Base-by-base conservation (phyloP, 2,113 vertebrate genomes). In the Aphelocoma coerulescens region DNA sequence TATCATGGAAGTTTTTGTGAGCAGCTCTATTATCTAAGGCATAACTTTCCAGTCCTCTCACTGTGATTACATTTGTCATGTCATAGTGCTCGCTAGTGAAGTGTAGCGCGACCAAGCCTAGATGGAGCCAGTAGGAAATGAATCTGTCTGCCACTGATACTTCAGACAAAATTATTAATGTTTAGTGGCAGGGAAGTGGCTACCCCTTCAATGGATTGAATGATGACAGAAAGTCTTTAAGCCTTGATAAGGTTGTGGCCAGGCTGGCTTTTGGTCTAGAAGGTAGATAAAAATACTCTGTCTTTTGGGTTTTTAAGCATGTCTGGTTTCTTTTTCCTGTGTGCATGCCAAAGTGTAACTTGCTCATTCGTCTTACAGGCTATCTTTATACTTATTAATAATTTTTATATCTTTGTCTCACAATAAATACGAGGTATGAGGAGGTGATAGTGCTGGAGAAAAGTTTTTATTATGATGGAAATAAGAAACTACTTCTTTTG, bases 101-200 rank as follows among this genome's bases (percentile, higher is more conserved):
- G 61, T 94, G 89, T 96, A 74, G 93, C 93, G 73, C 27, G 33
- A 91, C 72, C 72, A 89, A 94, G 86, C 87, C 85, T 51, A 72
- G 51, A 73, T 87, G 91, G 97, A 97, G 97, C 97, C 97, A 89
- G 83, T 81, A 84, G 76, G 95, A 97, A 97, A 96, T 96, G 76
- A 95, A 97, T 97, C 92, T 46, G 90, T 97, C 97, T 97, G 92
- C 93, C 91, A 91, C 85, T 89, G 91, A 94, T 92, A 82, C 85
- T 96, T 96, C 83, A 95, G 96, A 96, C 87, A 95, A 95, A 97
- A 96, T 97, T 95, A 96, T 95, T 96, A 94, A 97, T 91, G 89
- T 83, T 96, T 94, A 91, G 91, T 86, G 67, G 95, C 77, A 93
- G 96, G 58, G 48, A 93, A 95, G 91, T 94, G 91, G 79, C 88